Evolutionary conservation across 1,140 invertebrate genomes (phyloP).

Genomic region (Leptinotarsa defecta): DNA sequence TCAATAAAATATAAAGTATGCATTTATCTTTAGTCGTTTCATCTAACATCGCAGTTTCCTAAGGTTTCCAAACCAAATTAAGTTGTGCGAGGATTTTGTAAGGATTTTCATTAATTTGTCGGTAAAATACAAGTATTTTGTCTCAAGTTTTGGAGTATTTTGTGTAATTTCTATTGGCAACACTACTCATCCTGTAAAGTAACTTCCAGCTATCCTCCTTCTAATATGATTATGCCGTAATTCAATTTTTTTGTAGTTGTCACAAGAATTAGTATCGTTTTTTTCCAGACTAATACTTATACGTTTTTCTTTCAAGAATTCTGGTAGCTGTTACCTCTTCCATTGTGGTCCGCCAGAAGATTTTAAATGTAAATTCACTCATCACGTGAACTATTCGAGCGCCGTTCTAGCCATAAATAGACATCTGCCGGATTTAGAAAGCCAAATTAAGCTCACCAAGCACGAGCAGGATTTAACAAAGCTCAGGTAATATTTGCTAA

Average conservation of each 20-base stretch:
- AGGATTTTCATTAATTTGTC: not conserved
- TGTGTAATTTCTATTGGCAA: too few species aligned
- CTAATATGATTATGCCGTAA: not conserved
- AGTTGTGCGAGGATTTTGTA: not conserved
- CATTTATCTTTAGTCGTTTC: too few species aligned
- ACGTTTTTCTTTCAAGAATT: slow-evolving; percentile 63
- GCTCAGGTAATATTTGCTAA: slow-evolving; percentile 62
- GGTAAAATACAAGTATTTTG: too few species aligned
- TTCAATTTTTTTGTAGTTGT: not conserved
- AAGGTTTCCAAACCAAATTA: too few species aligned
- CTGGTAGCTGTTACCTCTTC: slow-evolving; percentile 89
- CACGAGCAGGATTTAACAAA: slow-evolving; percentile 82
- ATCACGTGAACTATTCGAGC: slow-evolving; percentile 87
- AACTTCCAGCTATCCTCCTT: too few species aligned
- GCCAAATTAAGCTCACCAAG: slow-evolving; percentile 72
- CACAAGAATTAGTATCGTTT: not conserved
- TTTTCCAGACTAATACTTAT: not conserved
- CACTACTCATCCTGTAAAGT: not conserved
- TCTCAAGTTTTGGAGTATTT: too few species aligned
- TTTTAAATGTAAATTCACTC: slow-evolving; percentile 91
- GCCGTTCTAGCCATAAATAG: slow-evolving; percentile 74
- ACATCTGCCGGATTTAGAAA: slow-evolving; percentile 67
- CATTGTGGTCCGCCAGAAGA: slow-evolving; percentile 86
- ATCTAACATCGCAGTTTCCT: too few species aligned
- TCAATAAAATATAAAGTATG: too few species aligned